Evolutionary conservation across 2,888 invertebrate genomes (phyloP).

Genomic region (Acanthosepion lycidas): DNA sequence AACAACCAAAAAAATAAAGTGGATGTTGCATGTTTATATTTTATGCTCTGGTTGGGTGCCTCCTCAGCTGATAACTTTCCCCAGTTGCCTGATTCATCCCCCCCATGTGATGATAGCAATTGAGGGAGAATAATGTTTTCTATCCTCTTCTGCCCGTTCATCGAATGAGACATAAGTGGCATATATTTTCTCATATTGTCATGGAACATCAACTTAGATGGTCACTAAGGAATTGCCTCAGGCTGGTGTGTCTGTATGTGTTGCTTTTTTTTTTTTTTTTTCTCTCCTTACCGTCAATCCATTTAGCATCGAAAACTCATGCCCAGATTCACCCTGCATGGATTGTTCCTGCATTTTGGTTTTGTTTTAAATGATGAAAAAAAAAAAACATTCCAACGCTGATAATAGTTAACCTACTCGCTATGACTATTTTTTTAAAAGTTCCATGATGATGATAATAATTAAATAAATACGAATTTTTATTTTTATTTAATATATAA

Average conservation of each 20-base stretch:
- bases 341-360: neutral
- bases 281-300: neutral
- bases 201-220: conserved; percentile 3
- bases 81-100: neutral
- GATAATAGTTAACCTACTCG: neutral
- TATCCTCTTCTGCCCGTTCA: neutral
- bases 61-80: neutral
- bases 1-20: neutral
- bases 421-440: neutral
- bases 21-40: neutral
- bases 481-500: no score
- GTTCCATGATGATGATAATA: neutral
- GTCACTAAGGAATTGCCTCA: neutral
- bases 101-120: neutral
- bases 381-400: neutral
- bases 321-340: neutral
- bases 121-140: neutral
- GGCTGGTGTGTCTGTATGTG: neutral
- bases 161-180: neutral
- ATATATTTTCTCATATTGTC: neutral
- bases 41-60: neutral
- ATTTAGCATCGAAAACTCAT: neutral
- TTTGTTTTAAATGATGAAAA: neutral
- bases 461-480: no score
- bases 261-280: no score